phyloP scores from a whole-genome alignment of 2,888 invertebrate genomes.

The Spodoptera picta region DNA sequence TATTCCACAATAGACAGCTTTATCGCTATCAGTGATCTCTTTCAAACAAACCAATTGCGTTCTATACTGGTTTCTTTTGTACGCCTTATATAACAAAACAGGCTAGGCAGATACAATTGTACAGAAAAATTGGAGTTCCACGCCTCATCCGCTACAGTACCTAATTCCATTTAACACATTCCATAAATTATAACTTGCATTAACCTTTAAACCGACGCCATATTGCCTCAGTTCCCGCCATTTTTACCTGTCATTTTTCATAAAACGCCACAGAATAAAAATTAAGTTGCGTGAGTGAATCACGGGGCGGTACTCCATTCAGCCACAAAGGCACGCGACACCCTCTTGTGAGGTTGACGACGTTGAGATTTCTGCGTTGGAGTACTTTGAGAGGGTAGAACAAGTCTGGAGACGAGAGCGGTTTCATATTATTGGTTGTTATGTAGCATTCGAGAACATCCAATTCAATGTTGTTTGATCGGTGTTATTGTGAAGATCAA shows the following conservation, averaged over 20 bases:
- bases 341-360: conserved; percentile 62
- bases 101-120: not conserved
- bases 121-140: conserved; percentile 2
- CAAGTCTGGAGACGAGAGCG: conserved; percentile 38
- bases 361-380: conserved; percentile 17
- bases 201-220: conserved; percentile 26
- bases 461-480: conserved; percentile 1
- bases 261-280: conserved; percentile 42
- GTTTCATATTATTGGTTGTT: conserved; percentile 5
- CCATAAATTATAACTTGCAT: conserved; percentile 11
- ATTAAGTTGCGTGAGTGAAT: conserved; percentile 56
- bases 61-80: conserved; percentile 13
- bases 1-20: conserved; percentile 12
- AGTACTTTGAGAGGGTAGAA: not conserved
- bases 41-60: conserved; percentile 9
- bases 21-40: conserved; percentile 24
- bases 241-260: conserved; percentile 37
- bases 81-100: conserved; percentile 10
- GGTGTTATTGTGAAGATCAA: not conserved
- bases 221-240: conserved; percentile 27
- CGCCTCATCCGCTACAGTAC: conserved; percentile 16
- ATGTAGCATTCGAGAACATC: not conserved
- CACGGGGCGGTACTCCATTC: conserved; percentile 42
- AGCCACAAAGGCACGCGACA: conserved; percentile 55
- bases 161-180: conserved; percentile 10